A percentile compares a stretch with the other conserved stretches of the same genome.
Conservation (phyloP, 2,797 vertebrate species). For the Hylomyscus alleni region DNA sequence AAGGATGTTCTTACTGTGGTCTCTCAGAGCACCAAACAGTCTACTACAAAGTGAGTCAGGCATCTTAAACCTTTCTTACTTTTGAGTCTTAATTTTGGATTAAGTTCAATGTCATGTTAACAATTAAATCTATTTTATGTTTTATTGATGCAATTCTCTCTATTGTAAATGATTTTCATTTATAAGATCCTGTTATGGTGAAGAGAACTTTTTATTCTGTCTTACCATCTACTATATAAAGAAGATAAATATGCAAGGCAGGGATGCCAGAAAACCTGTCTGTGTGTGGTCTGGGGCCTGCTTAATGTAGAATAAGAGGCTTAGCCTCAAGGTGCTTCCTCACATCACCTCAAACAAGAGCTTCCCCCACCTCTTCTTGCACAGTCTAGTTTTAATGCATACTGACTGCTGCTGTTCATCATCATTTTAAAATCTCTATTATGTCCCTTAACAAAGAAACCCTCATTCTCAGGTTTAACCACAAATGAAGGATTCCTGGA, state of each 20-base stretch:
- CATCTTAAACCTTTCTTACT: conserved; percentile 35
- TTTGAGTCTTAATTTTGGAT: conserved; percentile 65
- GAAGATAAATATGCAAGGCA: conserved; percentile 80
- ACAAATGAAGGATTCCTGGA: neutral
- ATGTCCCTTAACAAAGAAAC: conserved; percentile 11
- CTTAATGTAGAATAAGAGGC: conserved; percentile 68
- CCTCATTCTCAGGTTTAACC: neutral
- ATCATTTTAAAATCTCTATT: conserved; percentile 47
- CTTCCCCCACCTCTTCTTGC: conserved; percentile 58
- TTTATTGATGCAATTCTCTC: conserved; percentile 73
- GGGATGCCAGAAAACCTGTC: conserved; percentile 70
- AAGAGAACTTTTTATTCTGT: conserved; percentile 72
- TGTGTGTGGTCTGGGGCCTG: conserved; percentile 81
- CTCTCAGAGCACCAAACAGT: conserved; percentile 62
- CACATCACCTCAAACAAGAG: conserved; percentile 45
- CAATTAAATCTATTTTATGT: conserved; percentile 67
- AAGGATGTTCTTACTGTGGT: neutral
- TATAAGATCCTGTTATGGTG: conserved; percentile 63
- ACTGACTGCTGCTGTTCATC: conserved; percentile 30
- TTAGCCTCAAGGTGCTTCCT: conserved; percentile 55
- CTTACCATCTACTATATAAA: conserved; percentile 76
- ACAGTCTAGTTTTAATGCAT: conserved; percentile 48
- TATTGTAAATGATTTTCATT: conserved; percentile 72
- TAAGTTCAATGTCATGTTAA: conserved; percentile 60
- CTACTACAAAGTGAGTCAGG: neutral